phyloP scores from a whole-genome alignment of 2,797 vertebrate species.

The Cynodonichthys magdalenae region DNA sequence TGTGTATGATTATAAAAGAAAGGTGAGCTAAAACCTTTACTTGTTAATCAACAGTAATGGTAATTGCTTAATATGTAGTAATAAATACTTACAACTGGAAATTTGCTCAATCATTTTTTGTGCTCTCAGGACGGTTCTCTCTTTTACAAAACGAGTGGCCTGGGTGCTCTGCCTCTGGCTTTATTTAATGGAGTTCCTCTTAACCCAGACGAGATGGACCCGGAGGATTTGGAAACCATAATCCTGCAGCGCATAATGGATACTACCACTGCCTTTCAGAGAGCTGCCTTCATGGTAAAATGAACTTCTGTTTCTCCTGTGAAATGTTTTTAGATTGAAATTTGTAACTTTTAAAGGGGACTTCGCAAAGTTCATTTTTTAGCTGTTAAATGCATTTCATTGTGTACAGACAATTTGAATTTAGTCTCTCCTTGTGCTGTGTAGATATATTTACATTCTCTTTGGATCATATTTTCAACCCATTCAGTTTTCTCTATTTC shows the following conservation, averaged over 20 bases:
- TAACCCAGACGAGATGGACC: conserved; percentile 86
- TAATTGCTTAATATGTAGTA: not conserved
- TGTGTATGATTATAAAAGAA: conserved; percentile 86
- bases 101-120: conserved; percentile 16
- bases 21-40: conserved; percentile 71
- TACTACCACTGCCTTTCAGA: conserved; percentile 87
- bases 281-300: conserved; percentile 88
- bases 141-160: conserved; percentile 90
- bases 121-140: conserved; percentile 84
- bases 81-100: not conserved
- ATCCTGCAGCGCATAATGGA: conserved; percentile 91
- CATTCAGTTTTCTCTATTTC: too few species aligned
- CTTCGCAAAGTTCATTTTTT: too few species aligned
- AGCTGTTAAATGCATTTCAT: too few species aligned
- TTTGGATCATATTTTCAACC: too few species aligned
- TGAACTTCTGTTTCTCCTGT: not conserved
- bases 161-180: conserved; percentile 89
- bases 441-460: too few species aligned
- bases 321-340: not conserved
- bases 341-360: conserved; percentile 1
- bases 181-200: conserved; percentile 95
- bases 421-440: too few species aligned
- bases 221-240: conserved; percentile 87
- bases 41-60: not conserved
- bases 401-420: too few species aligned